Percentiles rank a stretch among this genome's conserved stretches.
Evolutionary conservation across 2,888 invertebrate species (phyloP).

Genomic region (Rhagonycha fulva): DNA sequence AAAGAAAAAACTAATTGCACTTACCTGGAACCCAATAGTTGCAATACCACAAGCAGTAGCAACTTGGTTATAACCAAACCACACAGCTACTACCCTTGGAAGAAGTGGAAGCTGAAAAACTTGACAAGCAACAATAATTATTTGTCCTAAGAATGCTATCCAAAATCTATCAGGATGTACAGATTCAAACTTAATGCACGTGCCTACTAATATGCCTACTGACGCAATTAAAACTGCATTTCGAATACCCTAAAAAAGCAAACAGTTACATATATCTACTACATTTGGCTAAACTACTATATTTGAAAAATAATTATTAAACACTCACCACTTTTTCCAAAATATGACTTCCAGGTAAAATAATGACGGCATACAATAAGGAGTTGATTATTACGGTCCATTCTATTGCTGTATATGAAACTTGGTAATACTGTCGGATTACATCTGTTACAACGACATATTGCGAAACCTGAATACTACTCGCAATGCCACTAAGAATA

Average conservation of each 20-base stretch:
- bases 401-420: no score
- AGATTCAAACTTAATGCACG: constrained; percentile 91
- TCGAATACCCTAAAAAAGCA: constrained; percentile 80
- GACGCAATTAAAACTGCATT: constrained; percentile 81
- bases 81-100: constrained; percentile 90
- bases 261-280: no score
- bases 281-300: no score
- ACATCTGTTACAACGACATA: no score
- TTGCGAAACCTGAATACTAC: no score
- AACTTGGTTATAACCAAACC: constrained; percentile 96
- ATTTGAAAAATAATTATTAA: no score
- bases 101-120: constrained; percentile 93
- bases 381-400: no score
- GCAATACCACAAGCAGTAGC: constrained; percentile 97
- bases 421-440: no score
- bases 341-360: no score
- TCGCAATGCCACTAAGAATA: no score
- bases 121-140: constrained; percentile 83
- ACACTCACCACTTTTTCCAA: no score
- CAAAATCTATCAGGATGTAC: constrained; percentile 83
- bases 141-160: constrained; percentile 88
- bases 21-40: constrained; percentile 97
- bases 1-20: constrained; percentile 28
- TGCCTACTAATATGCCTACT: constrained; percentile 82
- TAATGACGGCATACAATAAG: no score